Evolutionary conservation across 2,888 invertebrate genomes (phyloP).

Genomic region (Pristionchus entomophagus): DNA sequence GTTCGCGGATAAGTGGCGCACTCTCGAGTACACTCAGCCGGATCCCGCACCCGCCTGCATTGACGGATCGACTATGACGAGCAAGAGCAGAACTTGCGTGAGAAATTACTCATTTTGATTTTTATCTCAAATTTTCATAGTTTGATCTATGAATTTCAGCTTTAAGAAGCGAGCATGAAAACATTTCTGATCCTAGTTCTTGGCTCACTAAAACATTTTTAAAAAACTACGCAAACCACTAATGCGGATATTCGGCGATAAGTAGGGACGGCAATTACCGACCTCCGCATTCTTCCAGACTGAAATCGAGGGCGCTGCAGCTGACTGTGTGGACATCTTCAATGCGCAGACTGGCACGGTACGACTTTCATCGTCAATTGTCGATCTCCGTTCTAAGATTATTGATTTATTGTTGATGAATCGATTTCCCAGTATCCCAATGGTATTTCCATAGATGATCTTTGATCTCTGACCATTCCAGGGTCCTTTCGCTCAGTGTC

Average conservation of each 20-base stretch:
- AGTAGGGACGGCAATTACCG: too few species aligned
- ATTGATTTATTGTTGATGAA: too few species aligned
- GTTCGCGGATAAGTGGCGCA: constrained; percentile 40
- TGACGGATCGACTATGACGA: constrained; percentile 50
- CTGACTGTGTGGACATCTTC: constrained; percentile 49
- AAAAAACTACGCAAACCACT: neutral
- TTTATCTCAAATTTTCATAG: too few species aligned
- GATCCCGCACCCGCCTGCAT: constrained; percentile 43
- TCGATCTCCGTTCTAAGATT: too few species aligned
- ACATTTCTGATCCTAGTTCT: too few species aligned
- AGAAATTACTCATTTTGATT: neutral
- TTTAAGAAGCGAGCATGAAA: too few species aligned
- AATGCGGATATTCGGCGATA: too few species aligned
- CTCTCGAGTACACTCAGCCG: constrained; percentile 7
- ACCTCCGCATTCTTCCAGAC: neutral
- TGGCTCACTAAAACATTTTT: neutral
- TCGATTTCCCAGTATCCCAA: too few species aligned
- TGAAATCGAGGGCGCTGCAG: constrained; percentile 36
- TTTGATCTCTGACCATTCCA: constrained; percentile 6
- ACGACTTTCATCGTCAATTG: neutral
- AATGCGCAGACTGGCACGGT: constrained; percentile 48
- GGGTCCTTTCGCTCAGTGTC: constrained; percentile 67
- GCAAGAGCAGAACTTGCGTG: constrained; percentile 48
- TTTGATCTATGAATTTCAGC: too few species aligned
- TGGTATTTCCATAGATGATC: neutral